Evolutionary conservation across 2,888 invertebrate species (phyloP), one percentile per base, ranked within the genome.

Genomic region (Tachina grossa): DNA sequence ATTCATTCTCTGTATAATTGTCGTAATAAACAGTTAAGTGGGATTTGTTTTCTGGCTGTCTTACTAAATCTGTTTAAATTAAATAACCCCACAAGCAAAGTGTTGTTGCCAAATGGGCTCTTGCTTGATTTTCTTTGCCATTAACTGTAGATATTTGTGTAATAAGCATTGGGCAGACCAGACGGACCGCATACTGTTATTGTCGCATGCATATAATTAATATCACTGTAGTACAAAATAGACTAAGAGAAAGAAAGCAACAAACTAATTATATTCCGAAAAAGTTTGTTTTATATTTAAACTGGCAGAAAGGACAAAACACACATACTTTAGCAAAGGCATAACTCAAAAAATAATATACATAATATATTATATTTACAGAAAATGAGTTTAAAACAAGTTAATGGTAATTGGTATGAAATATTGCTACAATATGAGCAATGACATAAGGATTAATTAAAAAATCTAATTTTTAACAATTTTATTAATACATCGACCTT

Each of bases 11-110:
- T 19, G 69, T 45, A 55, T 80, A 80, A 80, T 75, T 75, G 55
- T 69, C 45, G 22, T 55, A 66, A 80, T 80, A 51, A 74, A 74
- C 66, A 80, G 75, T 75, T 76, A 47, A 75, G 49, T 75, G 41
- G 19, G 49, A 68, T 53, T 61, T 65, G n/a, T 65, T 63, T 69
- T 76, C 61, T 68, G 57, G 3, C 41, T 75, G 81, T 61, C 59
- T 68, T 45, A n/a, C 55, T 55, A 69, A 75, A 63, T 76, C 69
- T 61, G 51, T 49, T 69, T 63, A 53, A 69, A 22, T 69, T 39
- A 65, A 49, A 72, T 41, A 80, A 71, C 31, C 61, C 63, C 13
- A 2, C 9, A 11, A 63, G 53, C 10, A 53, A 53, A n/a, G n/a
- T n/a, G 14, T 19, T 14, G 16, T n/a, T 78, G 51, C 47, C 43